Evolutionary conservation across 1,140 invertebrate genomes (phyloP), one percentile per base, ranked within the genome.

Genomic region (Helicoverpa armigera): DNA sequence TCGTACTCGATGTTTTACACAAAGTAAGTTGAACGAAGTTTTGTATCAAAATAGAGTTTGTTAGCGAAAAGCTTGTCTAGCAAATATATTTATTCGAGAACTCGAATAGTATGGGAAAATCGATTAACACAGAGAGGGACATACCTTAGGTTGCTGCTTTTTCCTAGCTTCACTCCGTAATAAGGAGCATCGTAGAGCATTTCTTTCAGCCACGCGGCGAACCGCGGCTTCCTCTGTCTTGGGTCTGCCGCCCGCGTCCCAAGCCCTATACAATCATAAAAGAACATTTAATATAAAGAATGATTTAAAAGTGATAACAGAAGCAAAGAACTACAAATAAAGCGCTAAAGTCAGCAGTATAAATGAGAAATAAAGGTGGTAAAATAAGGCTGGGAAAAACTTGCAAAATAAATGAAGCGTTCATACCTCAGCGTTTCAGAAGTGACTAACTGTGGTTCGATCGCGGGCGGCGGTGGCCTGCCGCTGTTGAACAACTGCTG

Each of bases 401-500:
- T 74, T 54, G 72, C 72, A 74, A 60, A 58, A 35, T 74, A 74
- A 67, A 77, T 51, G 29, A 77, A 67, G 43, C 56, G 29, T 77
- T 67, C 23, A 77, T 86, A 94, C 93, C 93, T 91, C 31, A 94
- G 86, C n/a, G 92, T 93, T 85, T 94, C 93, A 13, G 93, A 94
- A 16, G 92, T 94, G 77, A 94, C 89, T 54, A 91, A 79, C 53
- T 94, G 92, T 3, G 92, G 90, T 80, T 94, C 93, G 35, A 94
- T 93, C 7, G 93, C 91, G 0, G 93, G 92, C 7, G 92, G 93
- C 4, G 93, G 93, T 11, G 93, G 93, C 16, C 93, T 76, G 48
- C 89, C 86, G 73, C 90, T 94, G 78, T 91, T 93, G 85, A 94
- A 94, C 56, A 94, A 74, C 76, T 94, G 93, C 67, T 94, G 93